A percentile compares a stretch with the other conserved stretches of the same genome.
phyloP scores from a whole-genome alignment of 2,888 invertebrate genomes.

The Agrotis ipsilon region DNA sequence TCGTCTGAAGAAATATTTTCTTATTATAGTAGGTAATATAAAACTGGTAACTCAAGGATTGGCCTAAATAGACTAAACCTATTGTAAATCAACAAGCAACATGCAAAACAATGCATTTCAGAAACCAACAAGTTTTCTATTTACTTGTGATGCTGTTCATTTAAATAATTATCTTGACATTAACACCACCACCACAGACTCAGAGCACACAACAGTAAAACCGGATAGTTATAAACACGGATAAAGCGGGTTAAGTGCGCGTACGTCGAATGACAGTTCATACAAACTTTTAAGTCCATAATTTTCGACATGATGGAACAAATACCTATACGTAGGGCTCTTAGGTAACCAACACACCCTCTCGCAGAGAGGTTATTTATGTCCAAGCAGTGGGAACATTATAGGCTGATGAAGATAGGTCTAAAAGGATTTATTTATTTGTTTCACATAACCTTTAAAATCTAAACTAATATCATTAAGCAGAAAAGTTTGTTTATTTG shows the following conservation, averaged over 20 bases:
- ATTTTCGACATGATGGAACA: no score
- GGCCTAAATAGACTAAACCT: not conserved
- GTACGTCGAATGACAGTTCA: no score
- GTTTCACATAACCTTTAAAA: no score
- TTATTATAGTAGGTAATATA: not conserved
- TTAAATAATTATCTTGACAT: constrained; percentile 59
- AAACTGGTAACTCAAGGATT: not conserved
- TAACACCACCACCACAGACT: constrained; percentile 38
- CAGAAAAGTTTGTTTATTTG: no score
- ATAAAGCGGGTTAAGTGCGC: constrained; percentile 55
- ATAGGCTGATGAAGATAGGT: no score
- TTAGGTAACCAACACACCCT: no score
- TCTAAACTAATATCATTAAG: no score
- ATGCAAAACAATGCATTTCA: constrained; percentile 15
- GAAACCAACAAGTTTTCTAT: constrained; percentile 28
- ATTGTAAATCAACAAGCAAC: not conserved
- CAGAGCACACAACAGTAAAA: constrained; percentile 36
- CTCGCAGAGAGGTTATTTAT: no score
- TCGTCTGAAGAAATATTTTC: not conserved
- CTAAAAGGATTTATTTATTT: no score
- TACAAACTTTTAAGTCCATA: no score
- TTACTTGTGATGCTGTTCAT: constrained; percentile 12
- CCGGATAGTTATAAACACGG: constrained; percentile 44
- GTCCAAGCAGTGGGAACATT: no score
- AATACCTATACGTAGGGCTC: no score